Evolutionary conservation across 2,113 vertebrate species (phyloP).

Genomic region (Ancistrus triradiatus): DNA sequence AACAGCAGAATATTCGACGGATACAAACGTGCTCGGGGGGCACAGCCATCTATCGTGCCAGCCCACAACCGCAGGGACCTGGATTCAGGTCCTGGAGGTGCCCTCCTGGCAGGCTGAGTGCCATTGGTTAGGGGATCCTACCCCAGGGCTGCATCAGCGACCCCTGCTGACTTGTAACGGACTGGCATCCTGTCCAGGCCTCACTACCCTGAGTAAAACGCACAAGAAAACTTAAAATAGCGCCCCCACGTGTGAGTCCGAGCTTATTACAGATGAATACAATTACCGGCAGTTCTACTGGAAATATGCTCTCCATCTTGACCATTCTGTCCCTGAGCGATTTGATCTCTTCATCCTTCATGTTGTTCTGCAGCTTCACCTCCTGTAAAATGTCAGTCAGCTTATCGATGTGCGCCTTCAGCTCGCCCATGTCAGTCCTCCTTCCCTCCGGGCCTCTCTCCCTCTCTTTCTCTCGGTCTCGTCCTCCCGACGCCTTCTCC

Average conservation of each 20-base stretch:
- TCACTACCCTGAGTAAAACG: too few relatives aligned
- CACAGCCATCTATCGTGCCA: background rate
- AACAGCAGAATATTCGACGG: too few relatives aligned
- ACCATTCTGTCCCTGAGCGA: slow-evolving; percentile 82
- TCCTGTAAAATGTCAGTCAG: slow-evolving; percentile 85
- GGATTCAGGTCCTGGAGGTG: too few relatives aligned
- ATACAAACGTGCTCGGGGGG: background rate
- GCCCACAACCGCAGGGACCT: too few relatives aligned
- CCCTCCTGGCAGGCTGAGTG: too few relatives aligned
- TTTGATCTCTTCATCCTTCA: slow-evolving; percentile 86
- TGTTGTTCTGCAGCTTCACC: slow-evolving; percentile 87
- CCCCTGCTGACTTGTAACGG: too few relatives aligned
- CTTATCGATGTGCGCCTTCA: slow-evolving; percentile 86
- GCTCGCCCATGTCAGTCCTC: slow-evolving; percentile 69
- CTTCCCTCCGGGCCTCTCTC: slow-evolving; percentile 44
- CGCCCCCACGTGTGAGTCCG: too few relatives aligned
- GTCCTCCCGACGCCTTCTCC: slow-evolving; percentile 32
- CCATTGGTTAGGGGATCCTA: too few relatives aligned
- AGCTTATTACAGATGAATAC: too few relatives aligned
- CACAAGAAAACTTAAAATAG: too few relatives aligned
- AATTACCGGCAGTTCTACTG: slow-evolving; percentile 69
- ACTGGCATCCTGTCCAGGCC: too few relatives aligned
- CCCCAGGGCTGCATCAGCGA: too few relatives aligned
- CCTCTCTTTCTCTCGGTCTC: slow-evolving; percentile 16
- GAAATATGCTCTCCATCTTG: slow-evolving; percentile 87